Evolutionary conservation across 2,113 vertebrate species (phyloP).

Genomic region (Anthoscopus minutus): DNA sequence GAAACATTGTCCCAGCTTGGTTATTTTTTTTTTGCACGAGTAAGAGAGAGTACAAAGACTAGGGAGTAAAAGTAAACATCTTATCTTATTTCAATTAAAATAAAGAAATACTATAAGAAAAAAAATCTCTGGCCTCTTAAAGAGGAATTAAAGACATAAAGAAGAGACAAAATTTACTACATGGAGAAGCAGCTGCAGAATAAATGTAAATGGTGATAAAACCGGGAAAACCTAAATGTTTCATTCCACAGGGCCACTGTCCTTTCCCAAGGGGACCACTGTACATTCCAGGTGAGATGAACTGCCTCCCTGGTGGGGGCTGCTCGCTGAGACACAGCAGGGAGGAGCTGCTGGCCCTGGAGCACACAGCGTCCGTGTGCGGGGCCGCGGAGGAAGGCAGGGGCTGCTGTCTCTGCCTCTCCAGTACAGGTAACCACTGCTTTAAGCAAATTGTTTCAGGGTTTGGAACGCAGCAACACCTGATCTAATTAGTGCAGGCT

Average conservation of each 20-base stretch:
- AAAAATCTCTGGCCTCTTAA: background rate
- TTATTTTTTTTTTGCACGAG: background rate
- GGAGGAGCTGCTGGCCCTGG: background rate
- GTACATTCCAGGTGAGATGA: background rate
- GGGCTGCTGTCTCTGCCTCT: slow-evolving; percentile 56
- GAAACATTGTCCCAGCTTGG: background rate
- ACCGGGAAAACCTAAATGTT: background rate
- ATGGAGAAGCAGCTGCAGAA: background rate
- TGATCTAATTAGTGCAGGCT: slow-evolving; percentile 74
- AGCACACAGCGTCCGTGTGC: background rate
- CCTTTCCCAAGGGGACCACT: background rate
- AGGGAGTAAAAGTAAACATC: background rate
- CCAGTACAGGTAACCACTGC: slow-evolving; percentile 68
- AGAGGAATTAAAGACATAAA: background rate
- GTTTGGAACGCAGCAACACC: slow-evolving; percentile 72
- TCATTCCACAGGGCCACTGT: background rate
- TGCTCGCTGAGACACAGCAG: background rate
- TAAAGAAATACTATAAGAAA: background rate
- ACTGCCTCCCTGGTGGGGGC: background rate
- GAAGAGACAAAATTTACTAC: background rate
- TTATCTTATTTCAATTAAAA: background rate
- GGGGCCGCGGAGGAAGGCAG: background rate
- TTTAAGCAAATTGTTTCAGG: slow-evolving; percentile 72
- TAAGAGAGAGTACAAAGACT: background rate
- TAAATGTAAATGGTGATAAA: background rate